Conservation (phyloP, 2,797 vertebrate genomes). For the Pristis pectinata region DNA sequence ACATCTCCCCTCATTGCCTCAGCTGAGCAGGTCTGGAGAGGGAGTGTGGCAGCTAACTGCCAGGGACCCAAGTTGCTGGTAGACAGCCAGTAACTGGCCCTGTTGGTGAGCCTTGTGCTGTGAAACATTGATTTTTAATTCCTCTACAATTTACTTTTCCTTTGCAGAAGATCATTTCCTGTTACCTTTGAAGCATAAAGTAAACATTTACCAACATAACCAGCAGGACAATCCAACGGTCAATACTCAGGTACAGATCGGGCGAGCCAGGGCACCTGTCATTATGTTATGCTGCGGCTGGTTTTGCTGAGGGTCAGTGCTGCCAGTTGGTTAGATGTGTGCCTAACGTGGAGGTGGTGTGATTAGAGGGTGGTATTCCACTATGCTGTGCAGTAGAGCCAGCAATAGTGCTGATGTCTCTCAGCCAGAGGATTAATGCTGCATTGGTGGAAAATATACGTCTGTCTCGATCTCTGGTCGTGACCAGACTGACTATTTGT, state of each 20-base stretch:
- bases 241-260: background rate
- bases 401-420: too few relatives aligned
- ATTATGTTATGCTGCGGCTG: background rate
- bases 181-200: background rate
- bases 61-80: background rate
- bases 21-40: too few relatives aligned
- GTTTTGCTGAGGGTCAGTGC: background rate
- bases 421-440: too few relatives aligned
- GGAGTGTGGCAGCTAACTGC: background rate
- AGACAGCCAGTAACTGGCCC: background rate
- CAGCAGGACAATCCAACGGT: background rate
- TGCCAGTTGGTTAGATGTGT: background rate
- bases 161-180: conserved; percentile 12
- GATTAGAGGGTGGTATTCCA: too few relatives aligned
- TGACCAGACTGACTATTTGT: too few relatives aligned
- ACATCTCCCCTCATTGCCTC: too few relatives aligned
- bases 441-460: too few relatives aligned
- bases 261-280: background rate
- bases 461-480: too few relatives aligned
- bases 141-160: background rate
- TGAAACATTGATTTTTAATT: too few relatives aligned
- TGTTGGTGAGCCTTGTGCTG: too few relatives aligned
- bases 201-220: conserved; percentile 6
- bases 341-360: background rate
- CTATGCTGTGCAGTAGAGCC: too few relatives aligned